A percentile compares a stretch with the other conserved stretches of the same genome.
Conservation (phyloP, 2,888 invertebrate species). For the Pterostichus niger region DNA sequence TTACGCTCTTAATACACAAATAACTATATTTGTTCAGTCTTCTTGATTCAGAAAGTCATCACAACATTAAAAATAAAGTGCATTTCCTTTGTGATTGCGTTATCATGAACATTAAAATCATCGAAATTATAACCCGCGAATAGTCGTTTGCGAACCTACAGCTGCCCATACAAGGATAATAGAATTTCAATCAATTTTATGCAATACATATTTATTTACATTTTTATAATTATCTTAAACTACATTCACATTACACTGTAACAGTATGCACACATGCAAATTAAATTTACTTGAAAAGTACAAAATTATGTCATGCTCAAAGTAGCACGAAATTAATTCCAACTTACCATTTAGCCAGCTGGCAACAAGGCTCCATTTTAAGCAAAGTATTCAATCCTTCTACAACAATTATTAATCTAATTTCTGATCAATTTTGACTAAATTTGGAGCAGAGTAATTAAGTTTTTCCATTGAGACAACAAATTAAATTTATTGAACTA, state of each 20-base stretch:
- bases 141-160: no score
- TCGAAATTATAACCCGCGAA: no score
- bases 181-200: no score
- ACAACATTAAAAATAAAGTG: no score
- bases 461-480: not conserved
- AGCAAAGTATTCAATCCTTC: not conserved
- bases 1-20: no score
- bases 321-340: slow-evolving; percentile 50
- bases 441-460: slow-evolving; percentile 20
- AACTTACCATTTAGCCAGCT: not conserved
- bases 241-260: not conserved
- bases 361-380: not conserved
- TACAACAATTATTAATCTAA: not conserved
- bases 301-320: slow-evolving; percentile 46
- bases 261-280: not conserved
- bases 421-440: slow-evolving; percentile 31
- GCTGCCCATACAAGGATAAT: no score
- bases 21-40: no score
- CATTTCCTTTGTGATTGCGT: no score
- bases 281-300: slow-evolving; percentile 1
- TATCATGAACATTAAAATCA: no score
- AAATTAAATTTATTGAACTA: slow-evolving; percentile 19
- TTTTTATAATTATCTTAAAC: slow-evolving; percentile 11
- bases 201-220: not conserved
- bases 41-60: no score